These are phyloP conservation scores for Gryon sp. DNA, from an alignment of 1,140 invertebrate species.

Conservation along the genomic window DNA sequence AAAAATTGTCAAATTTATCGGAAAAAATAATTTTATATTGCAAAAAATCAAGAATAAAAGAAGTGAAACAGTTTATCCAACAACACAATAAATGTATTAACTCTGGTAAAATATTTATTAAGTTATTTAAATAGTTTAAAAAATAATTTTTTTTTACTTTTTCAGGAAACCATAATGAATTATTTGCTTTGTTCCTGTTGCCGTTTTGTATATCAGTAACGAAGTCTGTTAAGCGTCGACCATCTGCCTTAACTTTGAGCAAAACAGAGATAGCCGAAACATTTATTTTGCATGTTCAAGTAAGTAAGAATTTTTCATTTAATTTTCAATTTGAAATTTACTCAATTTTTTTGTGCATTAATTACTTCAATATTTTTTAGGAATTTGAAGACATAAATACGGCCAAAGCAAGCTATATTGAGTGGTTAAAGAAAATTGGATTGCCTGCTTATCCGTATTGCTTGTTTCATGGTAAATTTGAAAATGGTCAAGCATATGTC, in stretches of 20 bases:
- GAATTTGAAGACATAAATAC: neutral
- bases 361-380: too few species aligned
- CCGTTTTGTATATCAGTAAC: neutral
- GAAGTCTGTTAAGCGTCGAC: neutral
- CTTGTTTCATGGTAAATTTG: slow-evolving; percentile 9
- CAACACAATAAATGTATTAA: slow-evolving; percentile 1
- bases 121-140: neutral
- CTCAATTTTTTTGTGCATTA: too few species aligned
- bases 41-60: slow-evolving; percentile 10
- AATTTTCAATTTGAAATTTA: too few species aligned
- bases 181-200: slow-evolving; percentile 12
- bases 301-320: slow-evolving; percentile 1
- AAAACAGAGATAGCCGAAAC: neutral
- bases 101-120: too few species aligned
- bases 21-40: neutral
- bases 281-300: slow-evolving; percentile 9
- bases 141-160: neutral
- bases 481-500: slow-evolving; percentile 13
- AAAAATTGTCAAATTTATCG: neutral
- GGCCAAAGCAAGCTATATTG: neutral
- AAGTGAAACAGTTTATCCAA: slow-evolving; percentile 6
- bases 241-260: neutral
- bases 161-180: neutral
- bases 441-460: neutral
- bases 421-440: slow-evolving; percentile 1